Base-by-base conservation (phyloP, 2,888 invertebrate genomes). In the Parnassius orleans region DNA sequence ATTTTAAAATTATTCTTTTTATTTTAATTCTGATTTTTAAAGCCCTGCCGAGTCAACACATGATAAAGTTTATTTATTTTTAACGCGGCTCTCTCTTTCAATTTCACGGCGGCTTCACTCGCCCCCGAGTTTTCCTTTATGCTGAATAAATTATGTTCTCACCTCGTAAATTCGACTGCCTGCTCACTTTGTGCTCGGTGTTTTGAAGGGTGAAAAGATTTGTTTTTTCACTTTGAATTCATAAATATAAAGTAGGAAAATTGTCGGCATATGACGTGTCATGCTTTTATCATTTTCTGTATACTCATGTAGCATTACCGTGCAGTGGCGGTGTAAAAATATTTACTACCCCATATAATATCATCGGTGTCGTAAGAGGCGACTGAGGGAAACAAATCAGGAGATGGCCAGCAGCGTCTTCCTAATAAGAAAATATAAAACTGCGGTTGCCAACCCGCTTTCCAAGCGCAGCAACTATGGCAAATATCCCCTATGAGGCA, bases 71-170 rank as follows among this genome's bases (percentile, higher is more conserved):
- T 80, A 70, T 82, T 77, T 78, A 72, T 76, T 78, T 80, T 75
- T 76, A 75, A 70, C 69, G 67, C 72, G 69, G 68, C 70, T 73
- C 71, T 84, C 83, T 83, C 79, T 86, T 89, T 89, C 88, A 86
- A 87, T 90, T 88, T 89, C 84, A 87, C 86, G 87, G 72, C 69
- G 69, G 72, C 74, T 76, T 75, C 77, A 72, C 77, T 67, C 77
- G 73, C 73, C 77, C 75, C 67, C 75, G 74, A 72, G 71, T 77
- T 81, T 81, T 74, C 80, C 78, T 81, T 81, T 78, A 78, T 80
- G 69, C 74, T 87, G 90, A 89, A 90, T 90, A 89, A 89, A 85
- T 88, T 79, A 90, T 87, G 78, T 78, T 80, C 79, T 68, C 87
- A 87, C 87, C 83, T 87, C 79, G 80, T 78, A 75, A 77, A 78